These are phyloP conservation scores for Ditylenchus dipsaci DNA, from an alignment of 1,140 invertebrate species.

Conservation along the genomic window DNA sequence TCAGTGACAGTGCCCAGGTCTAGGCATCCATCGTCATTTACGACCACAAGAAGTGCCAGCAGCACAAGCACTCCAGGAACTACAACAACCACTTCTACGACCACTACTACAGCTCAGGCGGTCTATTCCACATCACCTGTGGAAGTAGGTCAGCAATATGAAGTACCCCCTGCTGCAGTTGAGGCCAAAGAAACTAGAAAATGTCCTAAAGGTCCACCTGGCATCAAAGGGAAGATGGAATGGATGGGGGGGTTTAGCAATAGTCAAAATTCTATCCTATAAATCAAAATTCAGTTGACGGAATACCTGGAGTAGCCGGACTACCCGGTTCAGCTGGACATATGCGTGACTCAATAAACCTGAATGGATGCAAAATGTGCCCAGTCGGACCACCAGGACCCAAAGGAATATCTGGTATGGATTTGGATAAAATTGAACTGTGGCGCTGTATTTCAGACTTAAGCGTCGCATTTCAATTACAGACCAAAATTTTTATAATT, in stretches of 20 bases:
- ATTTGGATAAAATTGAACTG: too few relatives aligned
- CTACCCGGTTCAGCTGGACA: slow-evolving; percentile 1
- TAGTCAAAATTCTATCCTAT: too few relatives aligned
- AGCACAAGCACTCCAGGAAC: background rate
- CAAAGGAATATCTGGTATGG: background rate
- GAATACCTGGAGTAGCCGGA: slow-evolving; percentile 4
- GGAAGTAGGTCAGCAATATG: background rate
- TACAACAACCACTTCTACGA: background rate
- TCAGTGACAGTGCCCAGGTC: background rate
- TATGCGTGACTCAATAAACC: background rate
- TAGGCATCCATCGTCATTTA: background rate
- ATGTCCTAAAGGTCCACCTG: background rate
- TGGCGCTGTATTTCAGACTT: too few relatives aligned
- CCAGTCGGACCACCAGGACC: slow-evolving; percentile 14
- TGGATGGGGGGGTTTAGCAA: background rate
- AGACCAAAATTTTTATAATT: too few relatives aligned
- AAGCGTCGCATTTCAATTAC: too few relatives aligned
- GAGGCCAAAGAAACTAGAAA: background rate
- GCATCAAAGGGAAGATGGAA: background rate
- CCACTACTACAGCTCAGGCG: background rate
- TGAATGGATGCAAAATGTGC: slow-evolving; percentile 5
- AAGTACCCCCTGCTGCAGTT: background rate
- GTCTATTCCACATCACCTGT: too few relatives aligned
- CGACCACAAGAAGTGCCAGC: background rate
- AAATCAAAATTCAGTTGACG: background rate